Base-by-base conservation (phyloP, 2,888 invertebrate genomes). In the Andrena fulva region DNA sequence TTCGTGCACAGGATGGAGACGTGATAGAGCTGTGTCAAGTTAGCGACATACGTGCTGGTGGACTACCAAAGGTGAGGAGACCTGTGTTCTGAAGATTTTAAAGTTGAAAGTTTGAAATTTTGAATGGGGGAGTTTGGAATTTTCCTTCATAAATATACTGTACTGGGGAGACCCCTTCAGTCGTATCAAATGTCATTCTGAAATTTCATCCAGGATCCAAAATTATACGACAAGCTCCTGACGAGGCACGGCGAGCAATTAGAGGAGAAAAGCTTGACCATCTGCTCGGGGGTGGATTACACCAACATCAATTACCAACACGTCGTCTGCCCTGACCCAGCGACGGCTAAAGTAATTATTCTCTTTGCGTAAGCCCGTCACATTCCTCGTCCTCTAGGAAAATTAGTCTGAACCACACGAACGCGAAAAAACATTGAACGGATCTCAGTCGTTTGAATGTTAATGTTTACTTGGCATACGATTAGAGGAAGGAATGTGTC, bases 291-390 rank as follows among this genome's bases (percentile, higher is more conserved):
- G 12, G 98, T 98, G 20, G 99, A 99, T 95, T 98, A 99, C 94
- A 99, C 99, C 93, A 99, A 99, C 95, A 99, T 99, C 94, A 99
- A 97, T 94, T 99, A 99, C 94, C 99, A 99, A 92, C 99, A 99
- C 94, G 97, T 99, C 90, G 97, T 99, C 83, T 99, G 99, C 93
- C 97, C 98, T 16, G 98, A 98, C 95, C 96, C 97, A 24, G 97
- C 97, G 86, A 98, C 97, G 27, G 99, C 99, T 63, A 98, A 98
- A 97, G 99, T 99, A 95, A 94, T 64, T 64, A 56, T 74, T 16
- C 29, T 33, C 50, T 29, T 54, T 62, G 27, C 20, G 20, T 16
- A 56, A 73, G 20, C 12, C 7, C 2, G 5, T 62, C 4, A 12
- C 31, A 29, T 59, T 73, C 16, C 10, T n/a, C 2, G 5, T 0